Evolutionary conservation across 2,113 vertebrate genomes (phyloP).

Genomic region (Gracilinanus agilis): DNA sequence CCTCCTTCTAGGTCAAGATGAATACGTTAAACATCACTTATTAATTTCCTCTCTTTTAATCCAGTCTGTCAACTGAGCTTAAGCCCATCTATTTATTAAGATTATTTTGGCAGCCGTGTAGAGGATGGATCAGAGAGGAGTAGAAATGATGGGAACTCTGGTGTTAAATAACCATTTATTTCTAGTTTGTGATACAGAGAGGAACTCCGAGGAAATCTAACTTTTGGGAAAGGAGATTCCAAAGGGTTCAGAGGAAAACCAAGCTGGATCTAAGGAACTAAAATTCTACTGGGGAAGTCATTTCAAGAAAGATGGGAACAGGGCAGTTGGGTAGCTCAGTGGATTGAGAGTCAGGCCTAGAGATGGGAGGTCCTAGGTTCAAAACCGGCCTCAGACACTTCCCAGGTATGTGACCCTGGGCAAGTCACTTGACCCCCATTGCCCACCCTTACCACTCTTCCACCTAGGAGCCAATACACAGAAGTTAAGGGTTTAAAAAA

Average conservation of each 20-base stretch:
- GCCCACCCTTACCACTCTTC: no score
- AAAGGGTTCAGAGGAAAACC: neutral
- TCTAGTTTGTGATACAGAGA: neutral
- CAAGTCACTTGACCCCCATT: no score
- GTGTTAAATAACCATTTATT: neutral
- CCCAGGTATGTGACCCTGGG: no score
- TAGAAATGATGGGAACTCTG: neutral
- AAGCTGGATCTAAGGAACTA: neutral
- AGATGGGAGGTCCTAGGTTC: no score
- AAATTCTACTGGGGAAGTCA: neutral
- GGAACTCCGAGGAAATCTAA: neutral
- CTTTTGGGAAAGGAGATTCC: neutral
- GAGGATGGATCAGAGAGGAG: neutral
- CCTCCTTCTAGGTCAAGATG: neutral
- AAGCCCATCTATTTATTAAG: neutral
- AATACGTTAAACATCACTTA: neutral
- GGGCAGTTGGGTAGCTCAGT: no score
- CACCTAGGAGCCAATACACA: no score
- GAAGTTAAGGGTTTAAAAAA: no score
- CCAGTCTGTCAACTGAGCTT: neutral
- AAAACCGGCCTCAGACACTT: no score
- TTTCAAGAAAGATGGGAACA: neutral
- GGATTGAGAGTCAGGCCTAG: no score
- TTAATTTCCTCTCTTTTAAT: neutral
- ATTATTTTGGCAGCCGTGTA: neutral